phyloP scores from a whole-genome alignment of 2,797 vertebrate species.

The Dendrocincla fuliginosa region DNA sequence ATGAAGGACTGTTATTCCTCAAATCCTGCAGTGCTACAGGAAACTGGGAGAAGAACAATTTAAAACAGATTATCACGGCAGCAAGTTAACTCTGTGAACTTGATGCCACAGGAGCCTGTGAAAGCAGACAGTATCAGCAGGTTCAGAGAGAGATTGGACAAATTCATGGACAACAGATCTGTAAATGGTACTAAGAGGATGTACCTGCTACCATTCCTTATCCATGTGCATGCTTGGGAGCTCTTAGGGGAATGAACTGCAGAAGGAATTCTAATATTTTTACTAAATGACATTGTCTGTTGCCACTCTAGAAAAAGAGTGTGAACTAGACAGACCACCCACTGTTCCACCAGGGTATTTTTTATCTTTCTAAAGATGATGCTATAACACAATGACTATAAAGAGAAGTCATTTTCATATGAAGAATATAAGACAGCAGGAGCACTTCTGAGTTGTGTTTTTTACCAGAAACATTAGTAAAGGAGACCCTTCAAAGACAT shows the following conservation, averaged over 20 bases:
- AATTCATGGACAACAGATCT: conserved; percentile 10
- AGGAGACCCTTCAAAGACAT: not conserved
- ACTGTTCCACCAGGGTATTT: not conserved
- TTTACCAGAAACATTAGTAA: not conserved
- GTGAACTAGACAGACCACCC: not conserved
- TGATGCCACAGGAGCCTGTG: not conserved
- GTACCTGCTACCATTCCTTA: not conserved
- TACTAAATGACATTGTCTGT: not conserved
- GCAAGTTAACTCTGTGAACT: conserved; percentile 29
- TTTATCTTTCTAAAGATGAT: not conserved
- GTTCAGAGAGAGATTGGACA: conserved; percentile 6
- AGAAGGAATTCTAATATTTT: not conserved
- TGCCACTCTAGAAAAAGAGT: not conserved
- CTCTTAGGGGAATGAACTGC: not conserved
- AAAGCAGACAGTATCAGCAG: conserved; percentile 14
- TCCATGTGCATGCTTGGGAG: not conserved
- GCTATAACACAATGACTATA: not conserved
- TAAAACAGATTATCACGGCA: conserved; percentile 23
- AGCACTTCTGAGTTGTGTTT: not conserved
- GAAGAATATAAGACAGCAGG: not conserved
- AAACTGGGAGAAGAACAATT: conserved; percentile 34
- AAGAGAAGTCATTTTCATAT: not conserved
- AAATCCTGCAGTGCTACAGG: conserved; percentile 10
- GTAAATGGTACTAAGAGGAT: conserved; percentile 1
- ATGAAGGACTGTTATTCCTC: conserved; percentile 14